Evolutionary conservation across 2,113 vertebrate genomes (phyloP).

Genomic region (Strix aluco): DNA sequence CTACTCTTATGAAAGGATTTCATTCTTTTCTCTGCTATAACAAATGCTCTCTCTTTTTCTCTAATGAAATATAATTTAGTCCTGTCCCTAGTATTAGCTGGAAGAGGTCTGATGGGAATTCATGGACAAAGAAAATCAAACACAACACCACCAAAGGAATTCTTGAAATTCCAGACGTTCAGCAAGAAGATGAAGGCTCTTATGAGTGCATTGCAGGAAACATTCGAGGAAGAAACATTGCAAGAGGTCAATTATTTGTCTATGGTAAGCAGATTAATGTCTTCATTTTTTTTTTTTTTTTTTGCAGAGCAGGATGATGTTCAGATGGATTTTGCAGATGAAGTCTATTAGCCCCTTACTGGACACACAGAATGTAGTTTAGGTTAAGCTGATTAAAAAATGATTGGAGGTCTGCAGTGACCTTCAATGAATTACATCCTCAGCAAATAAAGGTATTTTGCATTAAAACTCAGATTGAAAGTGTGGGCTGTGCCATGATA

Average conservation of each 20-base stretch:
- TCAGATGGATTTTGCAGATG: background rate
- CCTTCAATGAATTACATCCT: background rate
- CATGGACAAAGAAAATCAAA: constrained; percentile 82
- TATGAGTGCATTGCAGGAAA: constrained; percentile 87
- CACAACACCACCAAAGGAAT: constrained; percentile 79
- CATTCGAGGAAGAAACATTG: constrained; percentile 78
- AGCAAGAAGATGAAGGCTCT: constrained; percentile 84
- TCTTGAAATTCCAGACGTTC: constrained; percentile 87
- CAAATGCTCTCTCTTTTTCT: background rate
- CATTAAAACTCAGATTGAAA: background rate
- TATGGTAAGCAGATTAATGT: constrained; percentile 77
- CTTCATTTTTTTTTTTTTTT: background rate
- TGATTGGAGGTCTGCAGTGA: background rate
- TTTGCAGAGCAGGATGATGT: background rate
- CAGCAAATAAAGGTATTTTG: background rate
- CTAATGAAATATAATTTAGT: constrained; percentile 73
- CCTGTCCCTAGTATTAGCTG: constrained; percentile 87
- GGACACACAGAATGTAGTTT: background rate
- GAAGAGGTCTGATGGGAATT: constrained; percentile 83
- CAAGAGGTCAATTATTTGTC: constrained; percentile 84
- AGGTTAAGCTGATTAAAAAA: background rate
- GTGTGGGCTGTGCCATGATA: background rate
- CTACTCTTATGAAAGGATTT: background rate
- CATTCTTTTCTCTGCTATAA: constrained; percentile 33
- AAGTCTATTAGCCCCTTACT: background rate